A percentile compares a stretch with the other conserved stretches of the same genome.
Evolutionary conservation across 2,797 vertebrate species (phyloP).

Genomic region (Monodelphis domestica): DNA sequence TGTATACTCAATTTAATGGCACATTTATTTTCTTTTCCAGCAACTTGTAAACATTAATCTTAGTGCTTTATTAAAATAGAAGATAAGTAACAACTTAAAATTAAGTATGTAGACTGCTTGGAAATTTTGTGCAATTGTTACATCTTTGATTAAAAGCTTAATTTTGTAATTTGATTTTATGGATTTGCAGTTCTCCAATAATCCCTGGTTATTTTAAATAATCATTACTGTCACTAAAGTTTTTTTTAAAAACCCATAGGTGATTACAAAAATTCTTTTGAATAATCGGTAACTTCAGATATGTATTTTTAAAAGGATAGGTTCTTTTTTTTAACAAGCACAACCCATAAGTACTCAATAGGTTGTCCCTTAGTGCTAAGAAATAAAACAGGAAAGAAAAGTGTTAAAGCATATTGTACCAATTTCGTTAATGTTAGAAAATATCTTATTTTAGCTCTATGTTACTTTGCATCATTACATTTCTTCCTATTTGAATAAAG

Average conservation of each 20-base stretch:
- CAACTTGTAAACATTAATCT: too few relatives aligned
- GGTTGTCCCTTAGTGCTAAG: neutral
- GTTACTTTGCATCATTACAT: neutral
- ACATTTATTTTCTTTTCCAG: too few relatives aligned
- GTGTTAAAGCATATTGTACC: neutral
- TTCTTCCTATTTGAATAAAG: neutral
- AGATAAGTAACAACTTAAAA: too few relatives aligned
- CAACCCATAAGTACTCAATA: neutral
- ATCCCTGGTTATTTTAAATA: neutral
- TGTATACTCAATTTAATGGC: too few relatives aligned
- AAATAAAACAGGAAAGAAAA: neutral
- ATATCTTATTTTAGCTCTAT: neutral
- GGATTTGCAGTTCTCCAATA: neutral
- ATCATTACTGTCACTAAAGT: neutral
- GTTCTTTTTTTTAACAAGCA: neutral
- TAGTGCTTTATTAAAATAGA: too few relatives aligned
- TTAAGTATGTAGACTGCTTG: neutral
- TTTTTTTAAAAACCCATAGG: neutral
- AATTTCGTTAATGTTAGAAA: neutral
- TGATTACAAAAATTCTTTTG: neutral
- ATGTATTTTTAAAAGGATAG: neutral
- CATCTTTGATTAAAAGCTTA: neutral
- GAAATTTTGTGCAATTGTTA: neutral
- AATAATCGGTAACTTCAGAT: neutral
- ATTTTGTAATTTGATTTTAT: neutral